A percentile compares a stretch with the other conserved stretches of the same genome.
Conservation (phyloP, 2,113 vertebrate species). For the Polypterus bichir region DNA sequence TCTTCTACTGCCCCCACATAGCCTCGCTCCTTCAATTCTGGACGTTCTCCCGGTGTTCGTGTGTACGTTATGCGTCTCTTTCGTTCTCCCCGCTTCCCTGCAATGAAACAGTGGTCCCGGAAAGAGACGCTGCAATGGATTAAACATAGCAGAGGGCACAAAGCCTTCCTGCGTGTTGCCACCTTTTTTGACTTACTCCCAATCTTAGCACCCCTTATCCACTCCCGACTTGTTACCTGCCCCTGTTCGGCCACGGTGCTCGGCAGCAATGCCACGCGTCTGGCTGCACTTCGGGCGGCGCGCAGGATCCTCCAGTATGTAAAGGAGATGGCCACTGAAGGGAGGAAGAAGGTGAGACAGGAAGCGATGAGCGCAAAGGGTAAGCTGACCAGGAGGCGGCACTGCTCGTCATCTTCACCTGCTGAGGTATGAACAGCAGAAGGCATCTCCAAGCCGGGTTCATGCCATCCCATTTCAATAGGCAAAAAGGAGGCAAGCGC, state of each 20-base stretch:
- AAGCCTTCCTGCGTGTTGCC: neutral
- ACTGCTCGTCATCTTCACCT: conserved; percentile 47
- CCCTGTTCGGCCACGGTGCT: conserved; percentile 32
- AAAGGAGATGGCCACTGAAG: conserved; percentile 84
- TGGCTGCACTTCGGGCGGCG: conserved; percentile 71
- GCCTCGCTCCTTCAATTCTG: no score
- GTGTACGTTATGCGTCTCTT: no score
- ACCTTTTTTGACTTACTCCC: neutral
- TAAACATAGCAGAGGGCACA: no score
- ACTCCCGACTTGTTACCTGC: neutral
- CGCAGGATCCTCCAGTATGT: conserved; percentile 89
- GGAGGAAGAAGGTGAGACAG: conserved; percentile 86
- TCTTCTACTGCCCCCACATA: no score
- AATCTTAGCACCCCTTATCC: neutral
- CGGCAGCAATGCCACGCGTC: conserved; percentile 75
- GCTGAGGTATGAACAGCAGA: conserved; percentile 18
- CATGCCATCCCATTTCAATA: conserved; percentile 87
- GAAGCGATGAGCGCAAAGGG: conserved; percentile 85
- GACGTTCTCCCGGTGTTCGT: no score
- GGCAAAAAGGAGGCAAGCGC: conserved; percentile 84
- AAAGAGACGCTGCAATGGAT: no score
- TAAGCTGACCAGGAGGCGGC: conserved; percentile 72
- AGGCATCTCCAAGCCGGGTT: conserved; percentile 39
- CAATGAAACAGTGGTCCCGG: no score
- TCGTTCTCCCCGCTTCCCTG: no score